Conservation (phyloP, 2,113 vertebrate genomes). For the Benitochromis conjunctus region DNA sequence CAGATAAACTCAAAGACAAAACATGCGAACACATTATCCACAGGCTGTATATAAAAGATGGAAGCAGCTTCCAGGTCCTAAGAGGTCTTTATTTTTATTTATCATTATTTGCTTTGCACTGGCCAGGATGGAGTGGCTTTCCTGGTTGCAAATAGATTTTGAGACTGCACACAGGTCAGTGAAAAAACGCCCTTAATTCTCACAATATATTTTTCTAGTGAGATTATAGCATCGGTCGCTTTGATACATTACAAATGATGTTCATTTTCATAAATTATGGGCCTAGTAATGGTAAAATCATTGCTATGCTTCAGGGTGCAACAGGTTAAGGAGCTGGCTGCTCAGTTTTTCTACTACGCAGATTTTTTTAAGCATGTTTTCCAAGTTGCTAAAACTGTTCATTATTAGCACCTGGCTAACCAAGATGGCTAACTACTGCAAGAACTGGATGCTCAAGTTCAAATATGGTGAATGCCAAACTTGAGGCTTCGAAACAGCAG, state of each 20-base stretch:
- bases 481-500: background rate
- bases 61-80: background rate
- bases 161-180: background rate
- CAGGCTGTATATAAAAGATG: background rate
- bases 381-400: background rate
- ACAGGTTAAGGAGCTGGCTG: background rate
- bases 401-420: background rate
- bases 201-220: background rate
- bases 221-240: background rate
- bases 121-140: background rate
- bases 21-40: conserved; percentile 29
- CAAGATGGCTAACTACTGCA: background rate
- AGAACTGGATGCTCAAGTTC: background rate
- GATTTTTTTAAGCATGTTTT: background rate
- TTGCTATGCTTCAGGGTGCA: background rate
- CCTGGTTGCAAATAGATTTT: background rate
- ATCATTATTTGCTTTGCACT: background rate
- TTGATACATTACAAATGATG: background rate
- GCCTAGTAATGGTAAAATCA: background rate
- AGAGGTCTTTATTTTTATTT: background rate
- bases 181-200: background rate
- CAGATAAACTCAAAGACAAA: conserved; percentile 14
- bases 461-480: background rate
- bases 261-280: background rate
- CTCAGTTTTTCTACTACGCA: background rate